phyloP scores from a whole-genome alignment of 2,888 invertebrate species.

The Pterobdella sp. region DNA sequence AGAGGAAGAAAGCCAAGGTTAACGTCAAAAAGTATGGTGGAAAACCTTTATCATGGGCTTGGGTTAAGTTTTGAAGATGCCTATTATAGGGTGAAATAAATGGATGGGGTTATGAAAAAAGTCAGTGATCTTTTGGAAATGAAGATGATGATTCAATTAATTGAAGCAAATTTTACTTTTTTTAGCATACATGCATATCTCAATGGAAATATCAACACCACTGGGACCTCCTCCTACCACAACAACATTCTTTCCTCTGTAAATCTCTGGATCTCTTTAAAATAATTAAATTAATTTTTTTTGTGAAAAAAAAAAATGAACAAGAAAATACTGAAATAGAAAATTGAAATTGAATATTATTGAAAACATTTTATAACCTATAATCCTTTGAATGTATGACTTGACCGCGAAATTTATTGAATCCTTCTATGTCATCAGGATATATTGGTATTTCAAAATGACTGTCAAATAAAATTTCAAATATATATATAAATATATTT shows the following conservation, averaged over 20 bases:
- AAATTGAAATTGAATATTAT: not conserved
- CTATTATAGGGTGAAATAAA: too few relatives aligned
- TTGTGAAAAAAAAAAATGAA: not conserved
- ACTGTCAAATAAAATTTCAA: not conserved
- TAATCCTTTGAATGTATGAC: conserved; percentile 77
- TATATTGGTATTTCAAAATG: not conserved
- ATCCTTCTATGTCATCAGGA: conserved; percentile 15
- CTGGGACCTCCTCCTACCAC: conserved; percentile 81
- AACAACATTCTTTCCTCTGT: conserved; percentile 61
- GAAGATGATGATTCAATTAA: too few relatives aligned
- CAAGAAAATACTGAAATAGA: not conserved
- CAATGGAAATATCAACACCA: conserved; percentile 63
- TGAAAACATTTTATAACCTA: conserved; percentile 37
- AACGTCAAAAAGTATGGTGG: too few relatives aligned
- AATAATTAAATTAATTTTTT: not conserved
- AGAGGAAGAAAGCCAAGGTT: too few relatives aligned
- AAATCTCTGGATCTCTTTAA: conserved; percentile 61
- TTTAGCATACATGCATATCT: not conserved
- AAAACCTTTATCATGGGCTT: too few relatives aligned
- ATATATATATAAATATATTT: too few relatives aligned
- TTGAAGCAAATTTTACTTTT: conserved; percentile 8
- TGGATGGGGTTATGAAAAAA: too few relatives aligned
- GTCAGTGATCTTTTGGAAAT: too few relatives aligned
- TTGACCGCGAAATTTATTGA: conserved; percentile 56
- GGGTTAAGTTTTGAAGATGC: too few relatives aligned